Base-by-base conservation (phyloP, 2,797 vertebrate species). In the Chaetophractus vellerosus region DNA sequence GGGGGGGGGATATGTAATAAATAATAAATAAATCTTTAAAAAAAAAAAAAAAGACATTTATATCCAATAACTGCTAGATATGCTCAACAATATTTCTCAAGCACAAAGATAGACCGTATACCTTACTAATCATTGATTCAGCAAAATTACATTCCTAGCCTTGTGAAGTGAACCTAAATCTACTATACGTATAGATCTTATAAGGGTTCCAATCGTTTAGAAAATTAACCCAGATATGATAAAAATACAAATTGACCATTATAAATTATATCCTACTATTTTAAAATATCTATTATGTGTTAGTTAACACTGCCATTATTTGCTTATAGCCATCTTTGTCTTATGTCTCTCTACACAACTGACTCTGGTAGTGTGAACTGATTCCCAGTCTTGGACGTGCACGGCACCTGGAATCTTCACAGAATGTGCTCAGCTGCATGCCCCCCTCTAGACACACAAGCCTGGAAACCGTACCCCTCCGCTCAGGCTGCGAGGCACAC, bases 21-120 rank as follows among this genome's bases (percentile, higher is more conserved):
- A n/a, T n/a, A n/a, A n/a, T n/a, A n/a, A n/a, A n/a, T n/a, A n/a
- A n/a, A n/a, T n/a, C n/a, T n/a, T n/a, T n/a, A n/a, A n/a, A n/a
- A n/a, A n/a, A n/a, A n/a, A n/a, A n/a, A n/a, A n/a, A n/a, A n/a
- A n/a, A n/a, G n/a, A n/a, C n/a, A n/a, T n/a, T 61, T 76, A 15
- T 66, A 59, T 86, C 64, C 79, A 79, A 79, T 87, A 93, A 64
- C 68, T 38, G 31, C 23, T 90, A 55, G 11, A 93, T 85, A 50
- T 24, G 3, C 81, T 74, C 31, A 79, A 33, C 88, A 52, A 52
- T 90, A 93, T 94, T 92, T 91, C 52, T 38, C 26, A 85, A 82
- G 78, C 81, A 48, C 33, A 90, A 92, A 93, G 55, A 71, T 19
- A 31, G 31, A 50, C 28, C 4, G 18, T 86, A 91, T 88, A 55